These are phyloP conservation scores for Stylophora pistillata DNA, from an alignment of 64 coral and sea anemone species.

Conservation along the genomic window DNA sequence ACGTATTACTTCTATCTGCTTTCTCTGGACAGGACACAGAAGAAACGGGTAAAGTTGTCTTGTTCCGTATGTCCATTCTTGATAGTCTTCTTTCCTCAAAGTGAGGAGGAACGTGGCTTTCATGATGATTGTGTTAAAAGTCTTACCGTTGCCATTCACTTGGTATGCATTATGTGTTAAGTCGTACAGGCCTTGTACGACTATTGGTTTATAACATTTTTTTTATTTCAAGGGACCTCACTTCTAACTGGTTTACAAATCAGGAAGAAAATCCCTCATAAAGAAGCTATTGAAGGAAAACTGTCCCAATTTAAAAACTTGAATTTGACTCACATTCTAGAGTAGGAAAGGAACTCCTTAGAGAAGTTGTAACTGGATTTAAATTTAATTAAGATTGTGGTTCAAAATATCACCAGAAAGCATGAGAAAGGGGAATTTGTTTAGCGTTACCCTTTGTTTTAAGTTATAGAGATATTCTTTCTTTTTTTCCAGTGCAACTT, in stretches of 20 bases:
- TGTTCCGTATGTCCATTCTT: neutral
- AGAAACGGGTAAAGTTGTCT: neutral
- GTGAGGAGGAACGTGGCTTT: neutral
- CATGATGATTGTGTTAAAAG: neutral
- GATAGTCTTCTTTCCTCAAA: neutral
- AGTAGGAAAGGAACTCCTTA: too few relatives aligned
- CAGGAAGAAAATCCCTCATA: too few relatives aligned
- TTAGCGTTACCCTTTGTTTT: neutral
- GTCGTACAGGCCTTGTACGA: neutral
- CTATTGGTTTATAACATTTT: neutral
- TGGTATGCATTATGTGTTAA: neutral
- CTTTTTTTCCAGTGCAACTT: neutral
- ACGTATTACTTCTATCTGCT: neutral
- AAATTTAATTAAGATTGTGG: neutral
- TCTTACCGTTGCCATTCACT: neutral
- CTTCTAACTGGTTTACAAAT: neutral
- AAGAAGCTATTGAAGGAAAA: too few relatives aligned
- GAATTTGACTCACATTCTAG: too few relatives aligned
- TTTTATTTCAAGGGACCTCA: neutral
- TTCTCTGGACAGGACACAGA: neutral
- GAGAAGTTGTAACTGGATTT: neutral
- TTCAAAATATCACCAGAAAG: neutral
- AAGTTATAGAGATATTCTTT: slow-evolving; percentile 20
- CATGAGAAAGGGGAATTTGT: too few relatives aligned
- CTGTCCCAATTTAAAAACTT: too few relatives aligned